Base-by-base conservation (phyloP, 2,888 invertebrate species). In the Papilio elwesi region DNA sequence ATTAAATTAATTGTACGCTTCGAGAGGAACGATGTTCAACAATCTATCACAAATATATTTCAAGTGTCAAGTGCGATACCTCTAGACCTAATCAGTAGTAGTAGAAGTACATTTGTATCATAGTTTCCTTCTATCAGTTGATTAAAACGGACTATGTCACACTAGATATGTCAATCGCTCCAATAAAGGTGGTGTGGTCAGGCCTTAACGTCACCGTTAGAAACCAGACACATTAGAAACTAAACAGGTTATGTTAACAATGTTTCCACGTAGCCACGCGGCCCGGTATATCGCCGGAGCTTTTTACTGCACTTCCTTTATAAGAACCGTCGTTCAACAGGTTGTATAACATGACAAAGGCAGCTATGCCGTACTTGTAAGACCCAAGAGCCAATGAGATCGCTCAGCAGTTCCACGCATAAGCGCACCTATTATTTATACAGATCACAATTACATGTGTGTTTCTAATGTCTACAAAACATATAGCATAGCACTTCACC, bases 221-320 rank as follows among this genome's bases (percentile, higher is more conserved):
- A 68, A 65, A 69, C 49, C 51, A 51, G 64, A 65, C 43, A 55
- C 51, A 65, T 69, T 73, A 65, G 73, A 73, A 73, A 68, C 49
- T 36, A 59, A 73, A 73, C 73, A 51, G 68, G 73, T 73, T 73
- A 69, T 73, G 59, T 51, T 69, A 69, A 73, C 68, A 73, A 69
- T 69, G 55, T 73, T 51, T 65, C 51, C 57, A 47, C 52, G 57
- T 53, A 53, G 26, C 26, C 26, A 26, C 26, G 52, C 43, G 52
- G 16, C 43, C 11, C 51, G 43, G 49, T 15, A 57, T 36, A 47
- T 43, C 53, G 52, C 11, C 67, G 16, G 53, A 53, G 26, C 47
- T 68, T 55, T 71, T 67, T 67, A 49, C 71, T 55, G 48, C 57
- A 68, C 67, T 12, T 16, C 7, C 7, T 49, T 43, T 65, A 59